Percentiles rank a stretch among this genome's conserved stretches.
These are phyloP conservation scores for Atrichornis clamosus DNA, from an alignment of 2,113 vertebrate genomes.

Conservation along the genomic window DNA sequence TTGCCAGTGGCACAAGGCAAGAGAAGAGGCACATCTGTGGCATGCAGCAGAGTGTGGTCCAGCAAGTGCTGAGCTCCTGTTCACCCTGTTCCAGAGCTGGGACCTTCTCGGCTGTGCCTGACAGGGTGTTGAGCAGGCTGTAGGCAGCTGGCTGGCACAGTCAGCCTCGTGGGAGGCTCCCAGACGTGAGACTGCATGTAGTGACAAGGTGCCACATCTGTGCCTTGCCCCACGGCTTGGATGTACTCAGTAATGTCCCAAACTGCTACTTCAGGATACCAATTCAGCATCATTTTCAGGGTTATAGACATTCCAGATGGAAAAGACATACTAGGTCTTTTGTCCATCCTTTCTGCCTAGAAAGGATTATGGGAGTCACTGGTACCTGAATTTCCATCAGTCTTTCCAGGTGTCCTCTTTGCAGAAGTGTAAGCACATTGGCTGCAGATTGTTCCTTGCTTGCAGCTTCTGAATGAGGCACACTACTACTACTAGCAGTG, in stretches of 20 bases:
- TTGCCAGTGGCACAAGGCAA: not conserved
- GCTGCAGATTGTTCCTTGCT: not conserved
- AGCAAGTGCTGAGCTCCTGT: not conserved
- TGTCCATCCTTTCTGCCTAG: not conserved
- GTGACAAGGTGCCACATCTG: not conserved
- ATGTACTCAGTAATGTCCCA: rapidly evolving
- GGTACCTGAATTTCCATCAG: not conserved
- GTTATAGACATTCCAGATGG: not conserved
- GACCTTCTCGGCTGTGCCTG: not conserved
- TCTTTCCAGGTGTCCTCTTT: not conserved
- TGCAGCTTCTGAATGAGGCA: not conserved
- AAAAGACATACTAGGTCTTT: not conserved
- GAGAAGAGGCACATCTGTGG: rapidly evolving
- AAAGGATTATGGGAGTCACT: not conserved
- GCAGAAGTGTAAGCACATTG: not conserved
- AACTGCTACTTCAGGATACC: not conserved
- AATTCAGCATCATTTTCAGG: not conserved
- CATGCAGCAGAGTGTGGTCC: not conserved
- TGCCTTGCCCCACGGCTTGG: not conserved
- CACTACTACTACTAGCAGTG: not conserved
- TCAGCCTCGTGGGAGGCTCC: not conserved
- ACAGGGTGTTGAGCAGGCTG: not conserved
- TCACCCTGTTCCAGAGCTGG: not conserved
- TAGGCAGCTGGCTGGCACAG: not conserved
- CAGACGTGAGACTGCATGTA: rapidly evolving